phyloP scores from a whole-genome alignment of 2,797 vertebrate species.

The Allobates femoralis region DNA sequence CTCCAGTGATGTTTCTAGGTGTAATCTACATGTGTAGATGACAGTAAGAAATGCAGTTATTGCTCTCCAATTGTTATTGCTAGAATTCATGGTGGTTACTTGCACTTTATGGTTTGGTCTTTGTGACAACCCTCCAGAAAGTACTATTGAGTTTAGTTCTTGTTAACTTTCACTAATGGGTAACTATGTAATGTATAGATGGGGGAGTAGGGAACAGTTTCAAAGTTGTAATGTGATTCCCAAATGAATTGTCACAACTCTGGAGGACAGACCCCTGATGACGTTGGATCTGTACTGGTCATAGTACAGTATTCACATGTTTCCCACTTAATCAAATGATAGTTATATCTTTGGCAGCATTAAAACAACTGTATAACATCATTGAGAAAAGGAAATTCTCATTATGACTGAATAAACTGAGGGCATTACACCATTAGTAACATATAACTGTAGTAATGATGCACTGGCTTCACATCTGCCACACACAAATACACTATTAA shows the following conservation, averaged over 20 bases:
- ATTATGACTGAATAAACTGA: conserved; percentile 8
- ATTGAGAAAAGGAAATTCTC: background rate
- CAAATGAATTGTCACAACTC: background rate
- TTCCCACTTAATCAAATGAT: background rate
- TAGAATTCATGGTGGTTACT: no score
- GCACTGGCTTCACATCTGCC: background rate
- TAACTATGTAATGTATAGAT: background rate
- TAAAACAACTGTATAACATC: background rate
- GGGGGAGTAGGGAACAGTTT: background rate
- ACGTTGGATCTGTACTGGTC: background rate
- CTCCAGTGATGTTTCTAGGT: no score
- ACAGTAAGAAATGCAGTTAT: no score
- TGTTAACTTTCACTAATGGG: background rate
- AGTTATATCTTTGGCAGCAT: background rate
- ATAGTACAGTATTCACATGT: background rate
- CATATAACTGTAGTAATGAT: background rate
- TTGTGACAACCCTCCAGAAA: no score
- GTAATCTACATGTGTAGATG: no score
- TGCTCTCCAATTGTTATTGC: no score
- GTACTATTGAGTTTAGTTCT: no score
- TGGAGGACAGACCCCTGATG: background rate
- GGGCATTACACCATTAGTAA: conserved; percentile 1
- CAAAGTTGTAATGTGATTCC: background rate
- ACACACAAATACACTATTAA: conserved; percentile 16
- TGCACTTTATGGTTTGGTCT: no score